phyloP scores from a whole-genome alignment of 1,140 invertebrate species.

The Bombus picipes region DNA sequence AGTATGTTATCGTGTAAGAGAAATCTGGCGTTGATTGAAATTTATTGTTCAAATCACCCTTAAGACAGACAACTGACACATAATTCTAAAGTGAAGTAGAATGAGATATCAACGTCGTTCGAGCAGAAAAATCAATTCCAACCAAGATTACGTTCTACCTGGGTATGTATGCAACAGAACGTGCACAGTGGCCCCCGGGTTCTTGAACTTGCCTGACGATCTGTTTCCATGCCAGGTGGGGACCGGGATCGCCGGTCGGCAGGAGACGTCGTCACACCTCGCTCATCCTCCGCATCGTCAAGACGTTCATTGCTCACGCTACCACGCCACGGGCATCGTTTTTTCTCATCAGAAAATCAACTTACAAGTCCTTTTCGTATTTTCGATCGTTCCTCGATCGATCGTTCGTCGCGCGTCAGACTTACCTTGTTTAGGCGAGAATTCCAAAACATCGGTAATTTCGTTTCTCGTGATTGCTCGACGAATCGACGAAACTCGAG shows the following conservation, averaged over 20 bases:
- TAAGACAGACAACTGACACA: not conserved
- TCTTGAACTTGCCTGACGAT: constrained; percentile 68
- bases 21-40: not conserved
- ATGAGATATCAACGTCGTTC: not conserved
- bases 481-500: not conserved
- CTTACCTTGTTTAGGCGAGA: not conserved
- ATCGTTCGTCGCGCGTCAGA: not conserved
- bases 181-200: constrained; percentile 52
- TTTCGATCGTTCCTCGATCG: constrained; percentile 1
- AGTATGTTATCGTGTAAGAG: too few relatives aligned
- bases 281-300: constrained; percentile 60
- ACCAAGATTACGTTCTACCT: constrained; percentile 14
- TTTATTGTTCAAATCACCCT: not conserved
- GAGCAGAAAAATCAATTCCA: constrained; percentile 9
- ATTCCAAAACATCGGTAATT: not conserved
- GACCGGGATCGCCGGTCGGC: constrained; percentile 60
- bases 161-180: constrained; percentile 38
- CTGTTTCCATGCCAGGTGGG: constrained; percentile 64
- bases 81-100: not conserved
- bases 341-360: not conserved
- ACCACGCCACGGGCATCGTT: constrained; percentile 10
- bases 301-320: constrained; percentile 49
- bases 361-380: not conserved
- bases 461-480: not conserved
- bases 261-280: constrained; percentile 63